These are phyloP conservation scores for Carassius gibelio DNA, from an alignment of 2,113 vertebrate genomes.

Conservation along the genomic window DNA sequence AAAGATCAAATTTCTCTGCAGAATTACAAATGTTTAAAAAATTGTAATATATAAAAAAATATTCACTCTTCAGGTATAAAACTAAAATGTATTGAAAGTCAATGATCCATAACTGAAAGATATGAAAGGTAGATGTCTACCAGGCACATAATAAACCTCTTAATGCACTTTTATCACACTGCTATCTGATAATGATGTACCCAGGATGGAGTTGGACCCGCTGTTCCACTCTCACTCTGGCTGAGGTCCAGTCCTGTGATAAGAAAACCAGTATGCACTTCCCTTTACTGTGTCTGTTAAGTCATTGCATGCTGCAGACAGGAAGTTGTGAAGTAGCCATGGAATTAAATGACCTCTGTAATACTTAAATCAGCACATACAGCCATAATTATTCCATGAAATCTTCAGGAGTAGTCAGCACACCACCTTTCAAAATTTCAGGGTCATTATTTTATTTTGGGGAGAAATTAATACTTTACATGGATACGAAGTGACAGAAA, in stretches of 20 bases:
- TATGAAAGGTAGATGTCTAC: slow-evolving; percentile 1
- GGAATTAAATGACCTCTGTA: slow-evolving; percentile 1
- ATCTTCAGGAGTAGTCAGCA: not conserved
- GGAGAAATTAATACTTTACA: too few species aligned
- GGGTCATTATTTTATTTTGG: not conserved
- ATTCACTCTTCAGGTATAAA: not conserved
- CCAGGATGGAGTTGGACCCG: not conserved
- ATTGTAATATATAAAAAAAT: not conserved
- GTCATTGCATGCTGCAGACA: not conserved
- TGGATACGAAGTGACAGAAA: not conserved
- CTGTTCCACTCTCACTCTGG: slow-evolving; percentile 10
- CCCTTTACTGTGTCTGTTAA: slow-evolving; percentile 15
- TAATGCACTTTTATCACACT: slow-evolving; percentile 14
- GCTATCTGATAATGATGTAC: slow-evolving; percentile 20
- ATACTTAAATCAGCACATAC: slow-evolving; percentile 1
- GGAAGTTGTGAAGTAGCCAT: slow-evolving; percentile 6
- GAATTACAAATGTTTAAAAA: not conserved
- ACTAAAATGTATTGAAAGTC: not conserved
- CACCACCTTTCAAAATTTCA: not conserved
- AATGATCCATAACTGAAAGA: slow-evolving; percentile 1
- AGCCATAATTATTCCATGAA: not conserved
- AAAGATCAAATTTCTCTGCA: not conserved
- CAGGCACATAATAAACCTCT: not conserved
- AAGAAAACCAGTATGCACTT: slow-evolving; percentile 24
- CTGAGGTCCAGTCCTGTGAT: slow-evolving; percentile 12